Evolutionary conservation across 2,888 invertebrate species (phyloP), one percentile per base, ranked within the genome.

Genomic region (Leucoptera coffeella): DNA sequence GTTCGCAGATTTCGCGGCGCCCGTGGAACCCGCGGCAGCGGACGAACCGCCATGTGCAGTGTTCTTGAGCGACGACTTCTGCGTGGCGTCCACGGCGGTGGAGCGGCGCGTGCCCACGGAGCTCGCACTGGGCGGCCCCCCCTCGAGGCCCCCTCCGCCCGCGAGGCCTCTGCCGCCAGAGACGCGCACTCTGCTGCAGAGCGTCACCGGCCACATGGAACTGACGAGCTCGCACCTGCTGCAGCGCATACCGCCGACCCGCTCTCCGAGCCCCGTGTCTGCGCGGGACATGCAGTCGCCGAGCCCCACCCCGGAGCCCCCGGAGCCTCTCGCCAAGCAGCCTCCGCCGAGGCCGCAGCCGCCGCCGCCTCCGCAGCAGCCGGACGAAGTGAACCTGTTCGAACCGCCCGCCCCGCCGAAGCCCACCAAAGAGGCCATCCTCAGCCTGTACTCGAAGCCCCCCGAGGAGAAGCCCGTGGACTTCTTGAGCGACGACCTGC

Each of bases 161-260:
- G 48, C 73, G 3, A 76, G 80, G 10, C 79, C 81, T 4, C 75
- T 84, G 12, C 80, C 84, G 1, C 77, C 82, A 34, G 85, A 87
- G 52, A 91, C 91, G 0, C 87, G 90, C 60, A 87, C 89, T 45
- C 64, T 92, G 12, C 82, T 91, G 25, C 74, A 85, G 37, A 86
- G 85, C 15, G 90, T 91, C 2, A 89, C 91, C 19, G 90, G 87
- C 2, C 88, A 87, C 29, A 80, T 91, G 80, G 89, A 92, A 44
- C 86, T 87, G 26, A 86, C 89, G 1, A 90, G 90, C 39, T 83
- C 85, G 3, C 84, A 88, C 45, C 60, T 92, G 27, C 55, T 91
- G 29, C 87, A 89, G 38, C 80, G 89, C 31, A 78, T 90, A 32
- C 86, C 89, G 27, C 86, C 82, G 4, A 90, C 89, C 1, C 77